phyloP scores from a whole-genome alignment of 2,113 vertebrate species.

The Oryzias javanicus region DNA sequence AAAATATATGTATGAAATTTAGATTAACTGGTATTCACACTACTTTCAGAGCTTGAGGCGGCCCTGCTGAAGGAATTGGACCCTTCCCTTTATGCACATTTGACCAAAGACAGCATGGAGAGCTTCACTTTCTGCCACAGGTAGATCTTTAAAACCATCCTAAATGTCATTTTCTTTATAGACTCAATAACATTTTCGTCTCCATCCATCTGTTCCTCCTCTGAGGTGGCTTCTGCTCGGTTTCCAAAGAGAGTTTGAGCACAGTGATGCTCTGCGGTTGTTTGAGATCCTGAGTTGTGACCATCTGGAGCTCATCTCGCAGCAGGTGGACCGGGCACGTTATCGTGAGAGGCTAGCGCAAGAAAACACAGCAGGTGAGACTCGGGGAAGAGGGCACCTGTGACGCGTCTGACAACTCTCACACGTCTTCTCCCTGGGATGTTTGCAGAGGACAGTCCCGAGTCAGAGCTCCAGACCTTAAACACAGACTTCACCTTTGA shows the following conservation, averaged over 20 bases:
- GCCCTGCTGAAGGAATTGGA: constrained; percentile 78
- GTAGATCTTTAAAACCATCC: constrained; percentile 34
- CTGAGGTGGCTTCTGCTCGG: constrained; percentile 82
- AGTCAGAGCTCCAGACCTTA: constrained; percentile 54
- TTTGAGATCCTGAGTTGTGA: constrained; percentile 83
- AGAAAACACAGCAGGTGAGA: constrained; percentile 64
- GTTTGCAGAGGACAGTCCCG: constrained; percentile 54
- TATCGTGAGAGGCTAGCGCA: constrained; percentile 72
- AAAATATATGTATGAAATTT: not conserved
- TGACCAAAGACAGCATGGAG: constrained; percentile 75
- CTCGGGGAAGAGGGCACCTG: not conserved
- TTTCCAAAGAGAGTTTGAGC: constrained; percentile 82
- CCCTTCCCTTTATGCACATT: constrained; percentile 71
- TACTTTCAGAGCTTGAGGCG: constrained; percentile 74
- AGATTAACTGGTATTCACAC: constrained; percentile 1
- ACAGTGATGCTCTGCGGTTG: constrained; percentile 79
- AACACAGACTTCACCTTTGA: constrained; percentile 82
- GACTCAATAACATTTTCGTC: not conserved
- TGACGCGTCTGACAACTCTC: not conserved
- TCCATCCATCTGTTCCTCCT: not conserved
- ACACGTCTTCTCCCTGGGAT: constrained; percentile 6
- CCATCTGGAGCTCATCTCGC: constrained; percentile 79
- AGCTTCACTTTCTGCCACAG: constrained; percentile 81
- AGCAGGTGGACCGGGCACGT: constrained; percentile 72
- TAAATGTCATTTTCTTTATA: not conserved